Base-by-base conservation (phyloP, 2,113 vertebrate species). In the Gambusia affinis region DNA sequence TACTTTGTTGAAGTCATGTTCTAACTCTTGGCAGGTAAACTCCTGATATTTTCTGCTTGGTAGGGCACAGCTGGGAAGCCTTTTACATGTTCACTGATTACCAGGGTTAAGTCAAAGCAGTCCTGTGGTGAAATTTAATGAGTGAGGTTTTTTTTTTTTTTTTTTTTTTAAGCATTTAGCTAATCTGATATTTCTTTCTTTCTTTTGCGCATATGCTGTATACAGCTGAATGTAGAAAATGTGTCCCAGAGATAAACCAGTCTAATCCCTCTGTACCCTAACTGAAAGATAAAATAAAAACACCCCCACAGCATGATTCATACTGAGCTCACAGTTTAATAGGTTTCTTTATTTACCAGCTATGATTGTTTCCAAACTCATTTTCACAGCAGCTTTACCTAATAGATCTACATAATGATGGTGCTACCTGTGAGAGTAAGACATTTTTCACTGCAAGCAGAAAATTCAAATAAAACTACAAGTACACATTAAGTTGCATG, bases 11-110 rank as follows among this genome's bases (percentile, higher is more conserved):
- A 70, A 69, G 62, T 61, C 30, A 0, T 83, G 70, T 84, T 82
- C 85, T 76, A 90, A 82, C 64, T 84, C 75, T 74, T 80, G 87
- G 91, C 87, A 88, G 67, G 76, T 80, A 61, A 71, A 66, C 80
- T 28, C 17, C 4, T 70, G 80, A 75, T 78, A 77, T 89, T 89
- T 91, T 89, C 82, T 76, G 79, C 67, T 65, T 57, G 71, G 35
- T 70, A 78, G 81, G 75, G 82, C 91, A 91, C 91, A 92, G 90
- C 87, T 90, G 88, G 87, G 70, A 72, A 80, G 85, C 63, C 17
- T 64, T 73, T 74, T 24, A n/a, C 68, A 64, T 72, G 64, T 67
- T 68, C 78, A 30, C 87, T 80, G 83, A 64, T 73, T 75, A 27
- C 47, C 62, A 68, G 82, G 76, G 88, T 89, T 88, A 82, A 87